phyloP scores from a whole-genome alignment of 2,888 invertebrate genomes.

The Pantelozetes paolii region DNA sequence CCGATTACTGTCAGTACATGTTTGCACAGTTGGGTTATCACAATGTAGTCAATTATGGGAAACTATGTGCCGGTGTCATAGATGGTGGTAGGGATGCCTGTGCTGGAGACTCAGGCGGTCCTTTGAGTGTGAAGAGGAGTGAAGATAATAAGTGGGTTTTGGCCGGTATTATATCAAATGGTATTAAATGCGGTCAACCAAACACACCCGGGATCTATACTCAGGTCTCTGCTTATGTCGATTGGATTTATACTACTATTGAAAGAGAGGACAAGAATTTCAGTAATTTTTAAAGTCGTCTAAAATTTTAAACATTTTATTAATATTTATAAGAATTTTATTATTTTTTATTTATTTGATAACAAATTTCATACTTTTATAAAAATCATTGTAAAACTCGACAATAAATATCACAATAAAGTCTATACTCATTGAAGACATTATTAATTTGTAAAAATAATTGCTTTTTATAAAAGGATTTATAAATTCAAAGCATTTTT shows the following conservation, averaged over 20 bases:
- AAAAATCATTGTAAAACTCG: too few relatives aligned
- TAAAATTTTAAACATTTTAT: too few relatives aligned
- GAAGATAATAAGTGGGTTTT: slow-evolving; percentile 45
- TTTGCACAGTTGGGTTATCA: slow-evolving; percentile 80
- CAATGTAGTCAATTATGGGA: slow-evolving; percentile 79
- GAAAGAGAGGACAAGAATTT: neutral
- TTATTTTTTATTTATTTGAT: too few relatives aligned
- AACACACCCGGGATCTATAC: slow-evolving; percentile 49
- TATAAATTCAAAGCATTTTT: too few relatives aligned
- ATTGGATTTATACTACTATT: slow-evolving; percentile 46
- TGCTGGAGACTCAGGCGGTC: slow-evolving; percentile 52
- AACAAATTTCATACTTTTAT: too few relatives aligned
- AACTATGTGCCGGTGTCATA: slow-evolving; percentile 86
- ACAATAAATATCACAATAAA: too few relatives aligned
- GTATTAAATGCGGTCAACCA: slow-evolving; percentile 48
- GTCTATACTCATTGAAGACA: too few relatives aligned
- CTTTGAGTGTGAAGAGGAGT: slow-evolving; percentile 45
- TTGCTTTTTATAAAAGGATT: too few relatives aligned
- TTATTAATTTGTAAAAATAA: too few relatives aligned
- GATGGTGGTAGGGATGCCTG: slow-evolving; percentile 39
- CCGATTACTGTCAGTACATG: slow-evolving; percentile 86
- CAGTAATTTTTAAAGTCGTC: too few relatives aligned
- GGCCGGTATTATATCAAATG: slow-evolving; percentile 47
- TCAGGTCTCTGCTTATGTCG: slow-evolving; percentile 47
- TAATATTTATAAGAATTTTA: too few relatives aligned